Conservation (phyloP, 2,797 vertebrate species). For the Mico argentatus region DNA sequence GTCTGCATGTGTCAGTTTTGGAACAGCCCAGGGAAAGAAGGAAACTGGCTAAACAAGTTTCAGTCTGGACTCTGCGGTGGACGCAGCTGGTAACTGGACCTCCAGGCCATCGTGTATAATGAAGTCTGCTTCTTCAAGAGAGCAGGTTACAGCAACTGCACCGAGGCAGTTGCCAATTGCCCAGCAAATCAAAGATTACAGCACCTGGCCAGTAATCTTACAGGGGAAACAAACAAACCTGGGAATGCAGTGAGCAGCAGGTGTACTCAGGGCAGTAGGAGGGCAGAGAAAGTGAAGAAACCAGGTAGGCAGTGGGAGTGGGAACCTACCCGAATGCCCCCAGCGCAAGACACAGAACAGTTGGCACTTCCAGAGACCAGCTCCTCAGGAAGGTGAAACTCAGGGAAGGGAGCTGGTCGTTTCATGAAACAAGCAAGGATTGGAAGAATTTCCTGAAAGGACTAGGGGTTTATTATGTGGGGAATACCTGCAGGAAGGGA, state of each 20-base stretch:
- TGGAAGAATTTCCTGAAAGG: not conserved
- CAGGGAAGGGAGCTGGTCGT: not conserved
- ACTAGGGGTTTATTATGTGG: not conserved
- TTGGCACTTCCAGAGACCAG: not conserved
- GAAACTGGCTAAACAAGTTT: slow-evolving; percentile 46
- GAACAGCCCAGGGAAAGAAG: slow-evolving; percentile 44
- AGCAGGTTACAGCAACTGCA: not conserved
- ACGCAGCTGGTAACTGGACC: slow-evolving; percentile 46
- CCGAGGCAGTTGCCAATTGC: not conserved
- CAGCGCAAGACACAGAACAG: not conserved
- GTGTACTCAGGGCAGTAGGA: not conserved
- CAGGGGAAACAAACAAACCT: slow-evolving; percentile 43
- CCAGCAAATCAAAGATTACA: not conserved
- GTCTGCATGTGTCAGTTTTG: not conserved
- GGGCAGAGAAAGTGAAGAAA: not conserved
- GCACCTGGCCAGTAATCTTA: slow-evolving; percentile 16
- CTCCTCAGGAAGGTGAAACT: slow-evolving; percentile 33
- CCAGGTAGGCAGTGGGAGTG: no score
- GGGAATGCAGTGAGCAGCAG: slow-evolving; percentile 23
- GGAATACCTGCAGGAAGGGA: not conserved
- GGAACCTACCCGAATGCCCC: not conserved
- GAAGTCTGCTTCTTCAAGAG: not conserved
- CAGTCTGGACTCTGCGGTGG: not conserved
- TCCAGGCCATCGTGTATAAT: not conserved
- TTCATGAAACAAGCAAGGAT: not conserved